Conservation (phyloP, 2,888 invertebrate genomes). For the Phortica magna region DNA sequence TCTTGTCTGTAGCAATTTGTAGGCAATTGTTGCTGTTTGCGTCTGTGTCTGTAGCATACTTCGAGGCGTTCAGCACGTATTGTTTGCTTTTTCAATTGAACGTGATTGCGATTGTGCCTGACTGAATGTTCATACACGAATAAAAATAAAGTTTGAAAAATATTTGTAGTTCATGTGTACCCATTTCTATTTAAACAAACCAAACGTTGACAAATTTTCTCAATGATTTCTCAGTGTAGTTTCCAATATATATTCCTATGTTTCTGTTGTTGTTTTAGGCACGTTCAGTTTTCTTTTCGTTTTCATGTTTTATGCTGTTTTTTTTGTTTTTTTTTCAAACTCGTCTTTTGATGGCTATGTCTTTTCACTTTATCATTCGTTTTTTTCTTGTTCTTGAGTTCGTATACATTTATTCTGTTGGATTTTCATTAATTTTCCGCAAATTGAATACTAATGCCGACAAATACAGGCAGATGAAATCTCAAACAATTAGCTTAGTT, state of each 20-base stretch:
- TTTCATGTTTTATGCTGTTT: too few species aligned
- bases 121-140: background rate
- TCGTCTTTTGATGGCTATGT: constrained; percentile 32
- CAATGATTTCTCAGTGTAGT: constrained; percentile 28
- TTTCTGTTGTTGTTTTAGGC: constrained; percentile 30
- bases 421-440: constrained; percentile 22
- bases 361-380: constrained; percentile 33
- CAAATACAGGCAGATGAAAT: background rate
- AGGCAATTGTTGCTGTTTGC: constrained; percentile 6
- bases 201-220: too few species aligned
- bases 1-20: constrained; percentile 1
- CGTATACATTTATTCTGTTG: constrained; percentile 1
- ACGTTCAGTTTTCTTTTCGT: constrained; percentile 49
- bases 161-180: too few species aligned
- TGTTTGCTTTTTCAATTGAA: constrained; percentile 66
- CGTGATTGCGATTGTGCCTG: constrained; percentile 15
- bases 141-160: background rate
- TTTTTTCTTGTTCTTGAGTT: too few species aligned
- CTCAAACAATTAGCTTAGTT: constrained; percentile 6
- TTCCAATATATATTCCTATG: too few species aligned
- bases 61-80: constrained; percentile 56
- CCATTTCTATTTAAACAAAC: too few species aligned
- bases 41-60: constrained; percentile 20
- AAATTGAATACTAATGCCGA: constrained; percentile 25
- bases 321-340: background rate